Evolutionary conservation across 2,797 vertebrate genomes (phyloP), one percentile per base, ranked within the genome.

Genomic region (Periparus ater): DNA sequence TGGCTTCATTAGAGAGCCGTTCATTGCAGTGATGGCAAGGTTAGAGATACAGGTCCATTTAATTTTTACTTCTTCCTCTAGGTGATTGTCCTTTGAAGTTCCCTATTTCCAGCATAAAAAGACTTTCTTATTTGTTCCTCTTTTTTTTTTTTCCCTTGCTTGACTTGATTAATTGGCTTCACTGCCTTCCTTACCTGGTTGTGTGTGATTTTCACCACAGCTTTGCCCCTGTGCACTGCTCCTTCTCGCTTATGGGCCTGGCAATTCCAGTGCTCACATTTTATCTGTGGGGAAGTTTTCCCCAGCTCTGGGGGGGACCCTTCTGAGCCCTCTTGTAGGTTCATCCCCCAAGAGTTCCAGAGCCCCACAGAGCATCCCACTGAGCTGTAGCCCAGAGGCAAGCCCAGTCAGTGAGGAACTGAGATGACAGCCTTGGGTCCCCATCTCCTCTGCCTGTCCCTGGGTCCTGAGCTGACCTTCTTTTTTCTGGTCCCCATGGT

Each of bases 201-300:
- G 3, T 0, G 0, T 68, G 17, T 66, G 55, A 91, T 85, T 85
- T 90, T 76, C 11, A 67, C 42, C 30, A 36, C 30, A 75, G 47
- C 34, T 91, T 67, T 54, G 13, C 18, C 34, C 30, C 47, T 2
- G 1, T 65, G 11, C 34, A 11, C 48, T 38, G 23, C 34, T 85
- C 7, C 15, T 88, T 29, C 25, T 27, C 0, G 0, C 19, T 81
- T 54, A 9, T 0, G 0, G 65, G 21, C 22, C 27, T 1, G 0
- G 51, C 0, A 9, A 54, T 57, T 85, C 50, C n/a, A 53, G 8
- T 3, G 2, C 50, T 87, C 4, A 0, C 60, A 12, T 78, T 85
- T 73, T 34, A 12, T 36, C 34, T 80, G 8, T 36, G 15, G 15
- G 22, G 27, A 88, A 17, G 19, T 71, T 61, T 85, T 68, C 50